phyloP scores from a whole-genome alignment of 2,888 invertebrate species.

The Pheosia tremula region DNA sequence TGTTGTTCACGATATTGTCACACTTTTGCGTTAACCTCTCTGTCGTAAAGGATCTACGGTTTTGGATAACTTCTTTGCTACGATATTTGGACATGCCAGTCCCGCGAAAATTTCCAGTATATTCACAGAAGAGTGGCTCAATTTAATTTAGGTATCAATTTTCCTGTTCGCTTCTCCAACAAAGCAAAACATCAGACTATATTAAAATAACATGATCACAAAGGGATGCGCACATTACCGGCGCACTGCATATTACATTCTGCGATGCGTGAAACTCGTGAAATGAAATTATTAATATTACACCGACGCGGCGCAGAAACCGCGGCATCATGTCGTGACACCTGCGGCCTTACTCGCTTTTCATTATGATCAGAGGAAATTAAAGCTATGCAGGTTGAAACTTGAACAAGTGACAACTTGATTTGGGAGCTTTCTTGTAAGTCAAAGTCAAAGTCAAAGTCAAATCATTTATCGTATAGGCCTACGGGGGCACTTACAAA shows the following conservation, averaged over 20 bases:
- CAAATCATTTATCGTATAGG: too few species aligned
- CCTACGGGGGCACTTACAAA: too few species aligned
- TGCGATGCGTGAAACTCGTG: conserved; percentile 3
- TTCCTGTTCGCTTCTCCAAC: neutral
- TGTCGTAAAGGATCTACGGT: too few species aligned
- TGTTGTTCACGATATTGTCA: too few species aligned
- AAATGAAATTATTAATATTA: conserved; percentile 44
- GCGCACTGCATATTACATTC: neutral
- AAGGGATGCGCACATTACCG: neutral
- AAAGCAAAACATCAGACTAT: neutral
- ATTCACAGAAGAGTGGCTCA: neutral
- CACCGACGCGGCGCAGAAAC: conserved; percentile 22
- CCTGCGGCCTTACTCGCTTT: conserved; percentile 23
- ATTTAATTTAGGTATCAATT: neutral
- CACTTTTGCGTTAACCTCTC: too few species aligned
- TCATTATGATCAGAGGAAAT: conserved; percentile 13
- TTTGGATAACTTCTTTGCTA: too few species aligned
- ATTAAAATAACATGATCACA: neutral
- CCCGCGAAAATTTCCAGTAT: too few species aligned
- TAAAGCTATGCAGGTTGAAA: conserved; percentile 12
- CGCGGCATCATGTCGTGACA: conserved; percentile 29
- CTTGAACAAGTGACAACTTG: too few species aligned
- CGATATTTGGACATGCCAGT: too few species aligned
- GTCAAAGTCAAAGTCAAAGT: too few species aligned
- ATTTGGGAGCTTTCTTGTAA: too few species aligned